A percentile compares a stretch with the other conserved stretches of the same genome.
Evolutionary conservation across 2,797 vertebrate species (phyloP).

Genomic region (Tapirus indicus): DNA sequence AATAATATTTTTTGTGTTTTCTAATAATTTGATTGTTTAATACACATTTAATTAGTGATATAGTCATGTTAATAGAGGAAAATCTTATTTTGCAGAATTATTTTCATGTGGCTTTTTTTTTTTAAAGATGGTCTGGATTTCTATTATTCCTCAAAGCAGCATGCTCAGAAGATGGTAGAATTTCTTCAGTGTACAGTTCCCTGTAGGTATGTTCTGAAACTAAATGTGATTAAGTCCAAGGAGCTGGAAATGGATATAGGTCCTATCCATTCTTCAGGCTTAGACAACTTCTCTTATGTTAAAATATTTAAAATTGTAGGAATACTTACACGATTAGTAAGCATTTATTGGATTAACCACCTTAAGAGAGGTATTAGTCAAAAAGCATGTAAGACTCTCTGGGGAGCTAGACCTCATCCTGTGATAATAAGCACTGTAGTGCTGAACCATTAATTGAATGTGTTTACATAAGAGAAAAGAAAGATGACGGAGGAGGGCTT

Average conservation of each 20-base stretch:
- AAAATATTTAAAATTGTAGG: conserved; percentile 34
- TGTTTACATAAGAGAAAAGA: conserved; percentile 16
- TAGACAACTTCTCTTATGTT: background rate
- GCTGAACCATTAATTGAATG: background rate
- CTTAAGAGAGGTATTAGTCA: background rate
- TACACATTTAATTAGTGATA: conserved; percentile 39
- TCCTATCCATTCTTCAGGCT: background rate
- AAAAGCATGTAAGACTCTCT: background rate
- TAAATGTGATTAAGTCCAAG: background rate
- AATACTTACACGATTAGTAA: background rate
- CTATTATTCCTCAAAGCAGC: conserved; percentile 97
- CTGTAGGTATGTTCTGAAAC: conserved; percentile 90
- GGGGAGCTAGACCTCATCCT: background rate
- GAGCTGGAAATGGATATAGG: background rate
- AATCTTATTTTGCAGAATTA: conserved; percentile 23
- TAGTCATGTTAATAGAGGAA: conserved; percentile 18
- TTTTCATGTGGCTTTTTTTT: conserved; percentile 55
- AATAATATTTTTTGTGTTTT: conserved; percentile 27
- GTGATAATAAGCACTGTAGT: background rate
- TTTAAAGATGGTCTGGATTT: conserved; percentile 97
- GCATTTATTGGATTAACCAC: background rate
- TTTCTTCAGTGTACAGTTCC: conserved; percentile 98
- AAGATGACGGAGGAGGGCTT: background rate
- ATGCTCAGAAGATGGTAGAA: conserved; percentile 98
- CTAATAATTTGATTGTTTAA: conserved; percentile 22